A percentile compares a stretch with the other conserved stretches of the same genome.
phyloP scores from a whole-genome alignment of 2,797 vertebrate species.

The Ambastaia sidthimunki region DNA sequence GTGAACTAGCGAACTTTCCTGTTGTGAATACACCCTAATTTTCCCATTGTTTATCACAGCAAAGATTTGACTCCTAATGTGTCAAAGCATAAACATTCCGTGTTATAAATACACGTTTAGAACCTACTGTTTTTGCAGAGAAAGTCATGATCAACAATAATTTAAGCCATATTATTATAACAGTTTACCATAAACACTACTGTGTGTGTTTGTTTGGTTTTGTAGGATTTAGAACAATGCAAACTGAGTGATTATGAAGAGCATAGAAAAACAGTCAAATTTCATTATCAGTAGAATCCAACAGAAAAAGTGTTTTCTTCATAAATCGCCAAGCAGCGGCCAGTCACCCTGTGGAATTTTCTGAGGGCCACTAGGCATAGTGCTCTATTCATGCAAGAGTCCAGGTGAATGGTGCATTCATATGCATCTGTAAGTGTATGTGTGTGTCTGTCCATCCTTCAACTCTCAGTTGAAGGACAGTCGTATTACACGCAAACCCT shows the following conservation, averaged over 20 bases:
- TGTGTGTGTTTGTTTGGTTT: constrained; percentile 28
- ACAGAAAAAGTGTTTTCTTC: constrained; percentile 62
- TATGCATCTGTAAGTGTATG: constrained; percentile 28
- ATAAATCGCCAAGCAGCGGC: constrained; percentile 52
- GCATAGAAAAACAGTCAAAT: constrained; percentile 49
- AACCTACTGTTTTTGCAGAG: background rate
- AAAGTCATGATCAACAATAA: constrained; percentile 19
- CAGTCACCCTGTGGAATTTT: constrained; percentile 67
- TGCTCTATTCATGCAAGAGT: constrained; percentile 60
- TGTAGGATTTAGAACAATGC: constrained; percentile 48
- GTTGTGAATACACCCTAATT: too few relatives aligned
- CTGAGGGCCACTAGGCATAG: constrained; percentile 55
- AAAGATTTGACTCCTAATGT: too few relatives aligned
- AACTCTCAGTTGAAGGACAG: constrained; percentile 39
- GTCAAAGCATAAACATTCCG: too few relatives aligned
- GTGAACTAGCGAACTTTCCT: too few relatives aligned
- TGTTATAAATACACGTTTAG: too few relatives aligned
- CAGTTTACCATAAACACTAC: background rate
- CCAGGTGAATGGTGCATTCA: constrained; percentile 53
- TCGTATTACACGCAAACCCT: constrained; percentile 48
- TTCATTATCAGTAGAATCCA: constrained; percentile 51
- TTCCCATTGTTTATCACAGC: too few relatives aligned
- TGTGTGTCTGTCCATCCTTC: constrained; percentile 27
- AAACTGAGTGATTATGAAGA: constrained; percentile 58
- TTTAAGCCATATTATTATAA: constrained; percentile 11